Evolutionary conservation across 2,888 invertebrate genomes (phyloP).

Genomic region (Microctonus aethiopoides): DNA sequence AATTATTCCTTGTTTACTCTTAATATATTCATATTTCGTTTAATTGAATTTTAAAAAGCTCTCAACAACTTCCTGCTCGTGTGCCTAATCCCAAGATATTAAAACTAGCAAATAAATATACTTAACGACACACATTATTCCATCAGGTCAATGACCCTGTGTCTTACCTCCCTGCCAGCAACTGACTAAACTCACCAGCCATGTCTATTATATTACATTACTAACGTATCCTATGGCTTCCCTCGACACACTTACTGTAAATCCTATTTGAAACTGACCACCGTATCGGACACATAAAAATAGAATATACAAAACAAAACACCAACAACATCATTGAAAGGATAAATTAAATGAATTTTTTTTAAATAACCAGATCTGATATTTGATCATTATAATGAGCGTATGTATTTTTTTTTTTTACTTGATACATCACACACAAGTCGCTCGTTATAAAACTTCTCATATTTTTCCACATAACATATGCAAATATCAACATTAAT

Average conservation of each 20-base stretch:
- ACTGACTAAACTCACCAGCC: constrained; percentile 10
- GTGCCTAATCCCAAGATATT: background rate
- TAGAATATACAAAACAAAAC: constrained; percentile 5
- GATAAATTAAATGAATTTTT: constrained; percentile 38
- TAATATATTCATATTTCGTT: background rate
- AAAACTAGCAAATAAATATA: background rate
- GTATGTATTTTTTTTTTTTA: background rate
- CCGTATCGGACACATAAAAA: constrained; percentile 34
- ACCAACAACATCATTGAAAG: background rate
- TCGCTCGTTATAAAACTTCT: background rate
- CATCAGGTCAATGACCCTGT: constrained; percentile 22
- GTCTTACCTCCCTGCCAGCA: background rate
- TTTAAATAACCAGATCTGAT: background rate
- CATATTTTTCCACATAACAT: background rate
- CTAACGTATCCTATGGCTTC: constrained; percentile 52
- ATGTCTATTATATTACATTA: constrained; percentile 25
- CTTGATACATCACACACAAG: background rate
- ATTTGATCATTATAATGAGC: background rate
- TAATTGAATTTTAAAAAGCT: background rate
- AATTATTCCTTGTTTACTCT: background rate
- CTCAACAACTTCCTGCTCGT: background rate
- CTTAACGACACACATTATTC: background rate
- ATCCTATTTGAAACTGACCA: constrained; percentile 56
- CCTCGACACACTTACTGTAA: constrained; percentile 54
- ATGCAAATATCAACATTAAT: too few relatives aligned